Evolutionary conservation across 2,888 invertebrate genomes (phyloP).

Genomic region (Drosophila melanosoma): DNA sequence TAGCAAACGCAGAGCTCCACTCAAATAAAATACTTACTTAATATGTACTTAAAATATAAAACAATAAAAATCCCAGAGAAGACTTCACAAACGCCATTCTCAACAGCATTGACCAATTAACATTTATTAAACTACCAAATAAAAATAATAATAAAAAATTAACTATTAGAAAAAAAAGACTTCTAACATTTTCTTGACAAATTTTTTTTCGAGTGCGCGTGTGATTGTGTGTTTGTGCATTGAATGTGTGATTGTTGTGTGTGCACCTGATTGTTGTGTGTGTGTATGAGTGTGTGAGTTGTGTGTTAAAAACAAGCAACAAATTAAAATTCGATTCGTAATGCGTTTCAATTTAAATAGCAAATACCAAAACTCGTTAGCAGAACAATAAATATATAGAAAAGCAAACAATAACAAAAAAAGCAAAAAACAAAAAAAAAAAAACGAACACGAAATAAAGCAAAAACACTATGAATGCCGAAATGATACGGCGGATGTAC

Average conservation of each 20-base stretch:
- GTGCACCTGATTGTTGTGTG: constrained; percentile 24
- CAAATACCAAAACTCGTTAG: constrained; percentile 40
- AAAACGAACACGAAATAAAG: neutral
- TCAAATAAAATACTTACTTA: constrained; percentile 52
- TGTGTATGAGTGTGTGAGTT: constrained; percentile 13
- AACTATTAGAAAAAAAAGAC: constrained; percentile 3
- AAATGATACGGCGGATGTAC: constrained; percentile 62
- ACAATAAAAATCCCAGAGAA: constrained; percentile 33
- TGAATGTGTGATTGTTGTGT: constrained; percentile 37
- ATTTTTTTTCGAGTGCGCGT: constrained; percentile 61
- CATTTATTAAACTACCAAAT: constrained; percentile 11
- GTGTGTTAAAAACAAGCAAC: constrained; percentile 6
- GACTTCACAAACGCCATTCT: constrained; percentile 8
- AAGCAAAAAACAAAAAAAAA: constrained; percentile 14
- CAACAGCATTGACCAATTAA: constrained; percentile 16
- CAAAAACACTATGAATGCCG: constrained; percentile 52
- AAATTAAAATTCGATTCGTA: constrained; percentile 57
- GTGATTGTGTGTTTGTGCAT: constrained; percentile 26
- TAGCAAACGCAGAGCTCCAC: constrained; percentile 70
- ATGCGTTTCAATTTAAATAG: constrained; percentile 52
- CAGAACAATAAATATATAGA: constrained; percentile 56
- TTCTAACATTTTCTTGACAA: constrained; percentile 47
- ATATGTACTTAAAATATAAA: constrained; percentile 54
- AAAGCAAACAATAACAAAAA: constrained; percentile 36
- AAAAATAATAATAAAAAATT: constrained; percentile 16